Base-by-base conservation (phyloP, 1,140 invertebrate genomes). In the Spodoptera litura region DNA sequence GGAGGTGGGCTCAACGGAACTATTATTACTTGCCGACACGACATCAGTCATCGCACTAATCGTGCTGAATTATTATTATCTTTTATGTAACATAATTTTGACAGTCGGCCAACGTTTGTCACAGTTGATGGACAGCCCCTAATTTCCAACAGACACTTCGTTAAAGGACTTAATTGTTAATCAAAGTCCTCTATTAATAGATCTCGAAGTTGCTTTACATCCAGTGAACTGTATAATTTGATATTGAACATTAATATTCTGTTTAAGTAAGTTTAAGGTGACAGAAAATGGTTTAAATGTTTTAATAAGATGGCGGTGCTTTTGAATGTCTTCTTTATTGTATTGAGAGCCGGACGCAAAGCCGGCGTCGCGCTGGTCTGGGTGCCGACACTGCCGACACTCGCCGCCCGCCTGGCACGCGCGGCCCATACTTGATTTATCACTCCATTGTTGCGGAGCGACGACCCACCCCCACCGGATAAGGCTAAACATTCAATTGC, bases 361-460 rank as follows among this genome's bases (percentile, higher is more conserved):
- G 83, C 79, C 80, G 85, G 81, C 87, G 86, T 79, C 83, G n/a
- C 8, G 38, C 38, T 44, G 83, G 82, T 9, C 58, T 38, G 71
- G 72, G 71, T 74, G 58, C 85, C 81, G 81, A 66, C 81, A 77
- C 76, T 80, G 77, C 81, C 71, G 83, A 72, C 81, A 84, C 84
- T 81, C 77, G 74, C 81, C 80, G 68, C 61, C 81, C 78, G 81
- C 66, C 75, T 81, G 85, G 92, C 92, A 93, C 91, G 91, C 91
- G 91, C 89, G 87, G 82, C 87, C 90, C 90, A 91, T 91, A 91
- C 93, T 87, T 93, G 91, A 94, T 94, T 94, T 94, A 94, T 93
- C 89, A 91, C 88, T 91, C 89, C 88, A 94, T 94, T 94, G 91
- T 94, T 89, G 84, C 86, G 85, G 84, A 86, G 80, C 90, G 81